Evolutionary conservation across 1,140 invertebrate genomes (phyloP).

Genomic region (Ooceraea biroi): DNA sequence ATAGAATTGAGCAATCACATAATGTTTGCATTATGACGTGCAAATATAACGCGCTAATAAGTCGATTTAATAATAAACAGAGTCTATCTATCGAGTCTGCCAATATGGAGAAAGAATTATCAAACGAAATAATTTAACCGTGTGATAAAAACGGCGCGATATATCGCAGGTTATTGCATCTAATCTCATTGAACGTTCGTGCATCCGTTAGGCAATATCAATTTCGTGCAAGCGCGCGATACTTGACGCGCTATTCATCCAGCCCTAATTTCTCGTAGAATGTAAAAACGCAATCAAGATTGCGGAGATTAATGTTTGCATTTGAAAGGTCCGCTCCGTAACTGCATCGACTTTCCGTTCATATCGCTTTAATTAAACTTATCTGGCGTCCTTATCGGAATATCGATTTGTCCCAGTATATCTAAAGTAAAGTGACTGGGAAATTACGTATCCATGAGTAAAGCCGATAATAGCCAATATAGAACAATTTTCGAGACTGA

Average conservation of each 20-base stretch:
- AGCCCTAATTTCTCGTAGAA: not conserved
- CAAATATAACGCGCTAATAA: conserved; percentile 35
- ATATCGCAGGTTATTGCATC: not conserved
- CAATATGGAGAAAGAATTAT: too few relatives aligned
- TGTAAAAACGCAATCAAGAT: conserved; percentile 16
- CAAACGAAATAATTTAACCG: conserved; percentile 24
- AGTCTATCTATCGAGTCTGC: conserved; percentile 37
- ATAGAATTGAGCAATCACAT: conserved; percentile 23
- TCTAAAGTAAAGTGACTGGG: conserved; percentile 40
- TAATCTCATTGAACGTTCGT: not conserved
- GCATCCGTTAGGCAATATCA: not conserved
- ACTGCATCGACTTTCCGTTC: conserved; percentile 35
- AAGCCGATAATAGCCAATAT: conserved; percentile 55
- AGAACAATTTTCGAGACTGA: conserved; percentile 41
- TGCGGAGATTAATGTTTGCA: conserved; percentile 28
- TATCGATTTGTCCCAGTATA: conserved; percentile 33
- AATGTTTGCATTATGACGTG: too few relatives aligned
- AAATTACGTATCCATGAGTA: conserved; percentile 52
- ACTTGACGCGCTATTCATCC: not conserved
- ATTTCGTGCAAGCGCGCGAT: conserved; percentile 11
- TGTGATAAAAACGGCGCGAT: not conserved
- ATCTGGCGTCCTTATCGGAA: conserved; percentile 41
- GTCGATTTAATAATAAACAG: conserved; percentile 18
- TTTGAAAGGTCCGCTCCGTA: not conserved
- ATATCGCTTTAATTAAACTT: conserved; percentile 54